These are phyloP conservation scores for Coremacera marginata DNA, from an alignment of 2,888 invertebrate genomes.

Conservation along the genomic window DNA sequence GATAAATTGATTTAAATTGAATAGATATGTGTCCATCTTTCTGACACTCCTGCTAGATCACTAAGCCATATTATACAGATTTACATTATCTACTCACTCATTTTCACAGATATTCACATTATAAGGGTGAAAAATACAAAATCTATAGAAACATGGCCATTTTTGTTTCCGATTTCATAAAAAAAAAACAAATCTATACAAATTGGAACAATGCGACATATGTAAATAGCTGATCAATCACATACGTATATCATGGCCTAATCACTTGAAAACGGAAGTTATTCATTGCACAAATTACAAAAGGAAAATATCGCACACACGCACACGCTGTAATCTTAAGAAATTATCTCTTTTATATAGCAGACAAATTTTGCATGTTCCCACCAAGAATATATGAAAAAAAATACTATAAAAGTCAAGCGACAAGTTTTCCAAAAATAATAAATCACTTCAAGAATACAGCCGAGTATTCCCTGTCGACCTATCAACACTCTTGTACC, in stretches of 20 bases:
- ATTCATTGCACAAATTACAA: conserved; percentile 10
- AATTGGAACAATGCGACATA: no score
- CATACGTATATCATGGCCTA: not conserved
- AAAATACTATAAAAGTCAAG: not conserved
- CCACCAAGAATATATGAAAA: not conserved
- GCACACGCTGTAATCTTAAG: not conserved
- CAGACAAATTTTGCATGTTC: conserved; percentile 27
- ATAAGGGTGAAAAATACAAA: no score
- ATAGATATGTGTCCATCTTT: no score
- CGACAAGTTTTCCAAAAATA: conserved; percentile 54
- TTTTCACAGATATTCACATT: no score
- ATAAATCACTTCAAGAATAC: conserved; percentile 56
- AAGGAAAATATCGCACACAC: not conserved
- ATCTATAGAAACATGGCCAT: no score
- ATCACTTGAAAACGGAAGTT: not conserved
- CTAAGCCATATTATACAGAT: no score
- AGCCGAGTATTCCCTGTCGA: not conserved
- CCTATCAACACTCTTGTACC: conserved; percentile 29
- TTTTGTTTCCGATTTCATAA: no score
- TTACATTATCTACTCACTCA: no score
- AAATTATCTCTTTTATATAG: not conserved
- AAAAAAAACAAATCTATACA: no score
- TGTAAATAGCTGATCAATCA: not conserved
- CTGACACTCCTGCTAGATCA: no score
- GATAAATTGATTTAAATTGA: no score